Evolutionary conservation across 1,140 invertebrate genomes (phyloP), one percentile per base, ranked within the genome.

Genomic region (Calephelis virginiensis): DNA sequence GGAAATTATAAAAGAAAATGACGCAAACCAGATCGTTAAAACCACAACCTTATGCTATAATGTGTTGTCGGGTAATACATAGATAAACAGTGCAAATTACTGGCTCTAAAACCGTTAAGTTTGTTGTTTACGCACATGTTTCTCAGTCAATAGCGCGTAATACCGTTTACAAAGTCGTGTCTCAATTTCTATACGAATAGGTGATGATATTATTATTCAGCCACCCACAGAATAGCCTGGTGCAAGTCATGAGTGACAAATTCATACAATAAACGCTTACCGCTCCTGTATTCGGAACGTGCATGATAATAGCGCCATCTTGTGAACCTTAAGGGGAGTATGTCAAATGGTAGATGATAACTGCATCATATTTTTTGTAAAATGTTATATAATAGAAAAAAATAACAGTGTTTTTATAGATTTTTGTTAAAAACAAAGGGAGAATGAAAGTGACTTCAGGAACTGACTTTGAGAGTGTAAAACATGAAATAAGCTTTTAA

Each of bases 121-220:
- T 17, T 61, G 64, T 66, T 71, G 63, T 76, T 74, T 81, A 81
- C 63, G 71, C 49, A 17, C 73, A 46, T 74, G 73, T 78, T 73
- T 46, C 70, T 66, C 45, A 65, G 60, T 67, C 70, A 56, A 70
- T 74, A 72, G 71, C 70, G 68, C 71, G 63, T 72, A 74, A 75
- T 63, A 66, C 69, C 69, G 70, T 75, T 79, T 75, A 77, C 68
- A 61, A 67, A 71, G 67, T 73, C 75, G 73, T 72, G 73, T 83
- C 78, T 82, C 80, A 80, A 85, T 85, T 81, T 73, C 72, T 75
- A 83, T 81, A 75, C 76, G 76, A 76, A 81, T 77, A 68, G 72
- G 64, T 74, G 76, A 83, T 77, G 70, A 77, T 82, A 76, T 78
- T 83, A 84, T 84, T 78, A 71, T 67, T 69, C 80, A 74, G 75